Percentiles rank a stretch among this genome's conserved stretches.
phyloP scores from a whole-genome alignment of 1,140 invertebrate species.

The Drosophila punjabiensis region DNA sequence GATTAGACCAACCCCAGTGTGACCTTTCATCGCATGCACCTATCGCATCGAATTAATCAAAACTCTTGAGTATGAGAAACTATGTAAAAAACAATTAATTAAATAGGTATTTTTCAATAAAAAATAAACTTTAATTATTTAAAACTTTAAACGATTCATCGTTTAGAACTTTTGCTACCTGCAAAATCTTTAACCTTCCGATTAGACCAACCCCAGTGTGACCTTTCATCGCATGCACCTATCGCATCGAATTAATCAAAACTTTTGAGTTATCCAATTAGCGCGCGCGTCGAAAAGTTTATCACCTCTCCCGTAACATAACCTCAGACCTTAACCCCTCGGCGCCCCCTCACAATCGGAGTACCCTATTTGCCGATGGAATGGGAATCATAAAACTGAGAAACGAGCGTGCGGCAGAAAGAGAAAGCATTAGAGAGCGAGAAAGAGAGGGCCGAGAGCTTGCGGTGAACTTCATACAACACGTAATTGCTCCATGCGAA shows the following conservation, averaged over 20 bases:
- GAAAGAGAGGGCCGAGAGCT: background rate
- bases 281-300: constrained; percentile 47
- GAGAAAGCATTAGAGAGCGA: constrained; percentile 1
- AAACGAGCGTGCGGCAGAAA: constrained; percentile 5
- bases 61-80: too few relatives aligned
- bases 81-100: background rate
- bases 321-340: constrained; percentile 28
- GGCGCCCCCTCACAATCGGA: constrained; percentile 7
- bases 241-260: constrained; percentile 49
- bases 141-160: background rate
- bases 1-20: too few relatives aligned
- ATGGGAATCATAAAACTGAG: constrained; percentile 48
- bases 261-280: constrained; percentile 56
- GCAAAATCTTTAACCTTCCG: background rate
- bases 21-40: too few relatives aligned
- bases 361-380: constrained; percentile 23
- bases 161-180: background rate
- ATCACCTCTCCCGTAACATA: constrained; percentile 49
- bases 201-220: background rate
- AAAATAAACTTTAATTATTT: background rate
- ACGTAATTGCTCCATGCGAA: constrained; percentile 38
- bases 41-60: too few relatives aligned
- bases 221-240: constrained; percentile 39
- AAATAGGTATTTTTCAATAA: background rate
- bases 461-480: constrained; percentile 45